Percentiles rank a stretch among this genome's conserved stretches.
phyloP scores from a whole-genome alignment of 2,797 vertebrate genomes.

The Paramormyrops hopkinsi region DNA sequence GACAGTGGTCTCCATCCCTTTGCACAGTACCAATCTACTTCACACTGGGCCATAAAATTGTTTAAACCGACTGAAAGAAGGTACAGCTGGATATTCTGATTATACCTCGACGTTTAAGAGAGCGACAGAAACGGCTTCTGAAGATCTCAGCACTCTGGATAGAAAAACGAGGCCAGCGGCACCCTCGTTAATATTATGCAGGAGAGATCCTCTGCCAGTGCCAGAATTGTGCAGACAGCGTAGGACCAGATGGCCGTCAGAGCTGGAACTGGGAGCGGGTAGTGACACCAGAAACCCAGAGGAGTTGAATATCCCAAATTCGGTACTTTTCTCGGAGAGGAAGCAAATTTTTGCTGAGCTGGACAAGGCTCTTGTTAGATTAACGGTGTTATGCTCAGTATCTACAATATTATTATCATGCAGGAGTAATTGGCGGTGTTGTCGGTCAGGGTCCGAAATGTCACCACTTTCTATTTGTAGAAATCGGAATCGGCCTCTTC shows the following conservation, averaged over 20 bases:
- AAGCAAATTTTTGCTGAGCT: slow-evolving; percentile 8
- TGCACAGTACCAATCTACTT: neutral
- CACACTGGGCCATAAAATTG: neutral
- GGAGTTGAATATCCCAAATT: slow-evolving; percentile 4
- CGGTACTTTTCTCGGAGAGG: neutral
- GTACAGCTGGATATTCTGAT: neutral
- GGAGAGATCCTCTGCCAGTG: neutral
- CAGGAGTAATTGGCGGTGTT: neutral
- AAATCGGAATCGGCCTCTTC: neutral
- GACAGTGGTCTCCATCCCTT: neutral
- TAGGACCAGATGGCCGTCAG: neutral
- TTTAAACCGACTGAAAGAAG: neutral
- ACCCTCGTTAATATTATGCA: neutral
- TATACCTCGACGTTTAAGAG: neutral
- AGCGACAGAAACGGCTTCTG: neutral
- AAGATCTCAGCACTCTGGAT: neutral
- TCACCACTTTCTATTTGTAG: neutral
- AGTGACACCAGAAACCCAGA: slow-evolving; percentile 6
- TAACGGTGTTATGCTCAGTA: neutral
- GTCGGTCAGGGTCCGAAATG: neutral
- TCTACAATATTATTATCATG: neutral
- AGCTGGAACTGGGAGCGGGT: neutral
- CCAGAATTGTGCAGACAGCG: neutral
- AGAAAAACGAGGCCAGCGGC: neutral
- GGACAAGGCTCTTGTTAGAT: neutral